Evolutionary conservation across 30 jellyfish, hydroid and myxozoan species (phyloP).

Genomic region (Catostylus mosaicus): DNA sequence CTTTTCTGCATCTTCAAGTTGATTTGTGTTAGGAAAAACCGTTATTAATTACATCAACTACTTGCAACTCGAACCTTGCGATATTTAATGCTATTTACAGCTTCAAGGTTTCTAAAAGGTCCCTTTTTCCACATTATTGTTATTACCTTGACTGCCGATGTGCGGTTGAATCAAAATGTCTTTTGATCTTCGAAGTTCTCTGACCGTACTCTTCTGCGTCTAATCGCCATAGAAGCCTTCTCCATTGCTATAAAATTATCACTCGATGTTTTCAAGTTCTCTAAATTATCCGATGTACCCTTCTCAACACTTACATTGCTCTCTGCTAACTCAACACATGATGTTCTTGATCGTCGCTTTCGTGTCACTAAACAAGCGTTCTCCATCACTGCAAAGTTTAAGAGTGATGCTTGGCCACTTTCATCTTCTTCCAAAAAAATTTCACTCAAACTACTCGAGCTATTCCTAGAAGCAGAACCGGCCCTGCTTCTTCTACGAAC

Average conservation of each 20-base stretch:
- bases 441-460: neutral
- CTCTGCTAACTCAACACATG: neutral
- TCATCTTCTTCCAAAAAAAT: neutral
- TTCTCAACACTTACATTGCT: neutral
- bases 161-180: no score
- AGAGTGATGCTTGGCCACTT: neutral
- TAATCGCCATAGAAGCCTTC: conserved; percentile 1
- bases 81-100: no score
- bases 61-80: no score
- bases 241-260: conserved; percentile 19
- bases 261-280: neutral
- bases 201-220: conserved; percentile 12
- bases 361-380: conserved; percentile 25
- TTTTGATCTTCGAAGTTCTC: neutral
- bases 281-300: neutral
- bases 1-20: no score
- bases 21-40: no score
- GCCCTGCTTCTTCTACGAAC: neutral
- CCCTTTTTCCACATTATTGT: no score
- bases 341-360: conserved; percentile 13
- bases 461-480: neutral
- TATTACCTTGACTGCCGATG: no score
- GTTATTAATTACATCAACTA: no score
- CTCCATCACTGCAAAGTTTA: conserved; percentile 45
- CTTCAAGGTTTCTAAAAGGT: no score